Evolutionary conservation across 2,888 invertebrate genomes (phyloP).

Genomic region (Cheiracanthium punctorium): DNA sequence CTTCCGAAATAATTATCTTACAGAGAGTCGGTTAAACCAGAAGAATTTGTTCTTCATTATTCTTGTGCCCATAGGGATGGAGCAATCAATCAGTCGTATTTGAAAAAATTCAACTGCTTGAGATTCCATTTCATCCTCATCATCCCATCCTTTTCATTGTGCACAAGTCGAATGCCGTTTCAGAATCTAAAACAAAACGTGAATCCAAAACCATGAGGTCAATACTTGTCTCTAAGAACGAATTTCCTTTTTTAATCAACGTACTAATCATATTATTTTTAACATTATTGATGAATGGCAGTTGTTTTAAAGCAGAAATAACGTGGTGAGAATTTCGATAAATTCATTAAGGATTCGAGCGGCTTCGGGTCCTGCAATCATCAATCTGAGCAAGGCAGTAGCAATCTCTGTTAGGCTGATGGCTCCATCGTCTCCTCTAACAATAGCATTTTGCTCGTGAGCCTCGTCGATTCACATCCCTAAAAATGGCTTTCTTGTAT

Average conservation of each 20-base stretch:
- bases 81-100: not conserved
- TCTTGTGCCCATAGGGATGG: not conserved
- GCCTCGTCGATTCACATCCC: not conserved
- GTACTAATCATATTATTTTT: not conserved
- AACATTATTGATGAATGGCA: not conserved
- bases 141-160: too few species aligned
- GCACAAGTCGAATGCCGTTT: too few species aligned
- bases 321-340: too few species aligned
- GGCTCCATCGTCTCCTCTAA: not conserved
- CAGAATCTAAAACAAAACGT: not conserved
- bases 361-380: not conserved
- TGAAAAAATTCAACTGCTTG: too few species aligned
- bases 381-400: not conserved
- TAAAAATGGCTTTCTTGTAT: not conserved
- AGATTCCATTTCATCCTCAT: too few species aligned
- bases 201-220: not conserved
- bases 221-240: not conserved
- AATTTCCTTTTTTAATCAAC: not conserved
- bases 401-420: too few species aligned
- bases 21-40: not conserved
- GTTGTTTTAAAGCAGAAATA: not conserved
- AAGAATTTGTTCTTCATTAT: not conserved
- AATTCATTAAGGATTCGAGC: too few species aligned
- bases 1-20: not conserved
- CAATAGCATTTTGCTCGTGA: not conserved